These are phyloP conservation scores for Kuschelorhynchus macadamiae DNA, from an alignment of 2,888 invertebrate species.

Conservation along the genomic window DNA sequence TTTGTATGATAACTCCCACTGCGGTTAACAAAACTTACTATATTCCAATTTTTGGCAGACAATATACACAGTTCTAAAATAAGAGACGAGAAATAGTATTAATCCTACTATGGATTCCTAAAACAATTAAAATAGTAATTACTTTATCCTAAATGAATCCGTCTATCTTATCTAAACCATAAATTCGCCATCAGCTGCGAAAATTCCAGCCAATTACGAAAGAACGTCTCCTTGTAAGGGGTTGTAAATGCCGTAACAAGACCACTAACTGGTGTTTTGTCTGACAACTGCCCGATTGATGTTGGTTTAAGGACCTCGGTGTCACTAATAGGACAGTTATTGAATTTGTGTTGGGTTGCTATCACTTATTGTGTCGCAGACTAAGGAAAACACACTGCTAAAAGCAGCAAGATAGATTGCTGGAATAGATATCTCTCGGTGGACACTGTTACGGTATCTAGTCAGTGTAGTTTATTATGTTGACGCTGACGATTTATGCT, in stretches of 20 bases:
- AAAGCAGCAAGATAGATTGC: conserved; percentile 35
- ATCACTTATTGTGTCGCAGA: conserved; percentile 55
- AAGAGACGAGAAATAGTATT: no score
- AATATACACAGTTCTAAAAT: no score
- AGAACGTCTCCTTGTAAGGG: conserved; percentile 55
- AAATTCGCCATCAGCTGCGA: conserved; percentile 24
- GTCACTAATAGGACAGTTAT: conserved; percentile 63
- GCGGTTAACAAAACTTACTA: no score
- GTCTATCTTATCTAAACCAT: conserved; percentile 13
- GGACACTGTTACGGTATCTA: conserved; percentile 28
- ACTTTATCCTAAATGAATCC: not conserved
- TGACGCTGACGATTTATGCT: not conserved
- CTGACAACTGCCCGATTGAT: conserved; percentile 58
- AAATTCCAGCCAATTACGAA: conserved; percentile 48
- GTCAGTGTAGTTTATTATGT: conserved; percentile 3
- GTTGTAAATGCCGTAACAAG: conserved; percentile 53
- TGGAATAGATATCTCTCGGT: conserved; percentile 36
- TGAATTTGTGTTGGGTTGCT: conserved; percentile 60
- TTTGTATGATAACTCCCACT: no score
- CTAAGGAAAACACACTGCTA: conserved; percentile 36
- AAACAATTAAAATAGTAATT: no score
- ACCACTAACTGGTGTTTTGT: conserved; percentile 51
- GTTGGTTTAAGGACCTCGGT: conserved; percentile 58
- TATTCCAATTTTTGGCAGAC: no score
- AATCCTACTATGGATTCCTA: no score